Evolutionary conservation across 2,888 invertebrate genomes (phyloP).

Genomic region (Sphaerophoria taeniata): DNA sequence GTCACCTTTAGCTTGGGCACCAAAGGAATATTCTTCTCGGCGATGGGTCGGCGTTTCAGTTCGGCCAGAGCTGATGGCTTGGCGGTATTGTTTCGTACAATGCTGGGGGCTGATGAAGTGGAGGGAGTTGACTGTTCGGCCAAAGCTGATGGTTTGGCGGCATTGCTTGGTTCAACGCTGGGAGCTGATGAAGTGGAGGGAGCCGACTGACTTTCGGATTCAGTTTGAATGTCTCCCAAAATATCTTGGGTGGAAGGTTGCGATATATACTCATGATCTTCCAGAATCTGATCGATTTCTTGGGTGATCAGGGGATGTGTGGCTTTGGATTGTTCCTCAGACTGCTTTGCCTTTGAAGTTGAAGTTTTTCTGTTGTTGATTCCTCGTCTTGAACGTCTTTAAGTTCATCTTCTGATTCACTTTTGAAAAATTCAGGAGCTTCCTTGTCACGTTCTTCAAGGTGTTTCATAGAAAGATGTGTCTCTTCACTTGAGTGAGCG

Average conservation of each 20-base stretch:
- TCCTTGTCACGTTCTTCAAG: slow-evolving; percentile 89
- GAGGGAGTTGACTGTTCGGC: slow-evolving; percentile 67
- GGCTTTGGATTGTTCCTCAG: neutral
- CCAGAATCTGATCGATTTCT: slow-evolving; percentile 17
- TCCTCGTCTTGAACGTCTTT: slow-evolving; percentile 63
- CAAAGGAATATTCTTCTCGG: slow-evolving; percentile 74
- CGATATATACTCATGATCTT: slow-evolving; percentile 13
- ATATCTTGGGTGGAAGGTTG: slow-evolving; percentile 37
- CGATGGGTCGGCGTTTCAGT: slow-evolving; percentile 50
- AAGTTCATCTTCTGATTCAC: slow-evolving; percentile 83
- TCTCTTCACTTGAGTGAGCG: neutral
- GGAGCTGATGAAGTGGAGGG: slow-evolving; percentile 64
- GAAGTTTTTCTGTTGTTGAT: slow-evolving; percentile 1
- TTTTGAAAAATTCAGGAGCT: slow-evolving; percentile 90
- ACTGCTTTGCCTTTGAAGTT: neutral
- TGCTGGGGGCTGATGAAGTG: slow-evolving; percentile 51
- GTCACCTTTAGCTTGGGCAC: slow-evolving; percentile 84
- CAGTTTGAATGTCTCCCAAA: slow-evolving; percentile 22
- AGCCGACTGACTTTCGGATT: neutral
- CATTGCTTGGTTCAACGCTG: neutral
- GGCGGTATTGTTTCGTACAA: neutral
- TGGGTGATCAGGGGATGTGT: neutral
- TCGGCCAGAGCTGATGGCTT: slow-evolving; percentile 26
- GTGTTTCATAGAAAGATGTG: slow-evolving; percentile 84
- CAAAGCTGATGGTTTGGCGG: slow-evolving; percentile 12